Evolutionary conservation across 2,888 invertebrate genomes (phyloP), one percentile per base, ranked within the genome.

Genomic region (Subacronicta megacephala): DNA sequence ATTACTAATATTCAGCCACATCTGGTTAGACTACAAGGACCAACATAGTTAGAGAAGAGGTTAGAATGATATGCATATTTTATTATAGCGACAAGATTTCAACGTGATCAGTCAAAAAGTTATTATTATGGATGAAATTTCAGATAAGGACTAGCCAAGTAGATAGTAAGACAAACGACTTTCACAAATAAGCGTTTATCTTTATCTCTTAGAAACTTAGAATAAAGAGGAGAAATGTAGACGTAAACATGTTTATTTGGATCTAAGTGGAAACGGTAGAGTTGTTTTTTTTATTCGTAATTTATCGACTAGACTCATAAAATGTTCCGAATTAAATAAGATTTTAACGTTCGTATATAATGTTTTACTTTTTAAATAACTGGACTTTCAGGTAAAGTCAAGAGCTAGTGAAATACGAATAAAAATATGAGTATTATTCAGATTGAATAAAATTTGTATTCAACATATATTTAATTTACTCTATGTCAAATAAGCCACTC

Each of bases 161-260:
- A 61, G 44, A 44, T 49, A 40, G 45, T 43, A 70, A 72, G 59
- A 66, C 59, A 60, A 61, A 70, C 44, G 59, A 51, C 62, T 60
- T 70, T 62, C 55, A 62, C 70, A 72, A 75, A 74, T 75, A 72
- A 73, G 46, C 60, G 56, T 75, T 64, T 59, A 60, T 60, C 63
- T 72, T 70, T 72, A 73, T 75, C 66, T 62, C 42, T 44, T 46
- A 50, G 54, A 65, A 72, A 75, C 58, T 73, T 74, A 59, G 68
- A 54, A 58, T 72, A 74, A 65, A 51, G 60, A 62, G 57, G 43
- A 45, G 40, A 62, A 59, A 41, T 47, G 62, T 57, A 53, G 66
- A 63, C 59, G 69, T 69, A 74, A 75, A 74, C 74, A 74, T 74
- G 75, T 75, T 75, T 74, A 75, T 74, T 72, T 61, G 45, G 52